These are phyloP conservation scores for Danio tinwini DNA, from an alignment of 2,797 vertebrate genomes.

Conservation along the genomic window DNA sequence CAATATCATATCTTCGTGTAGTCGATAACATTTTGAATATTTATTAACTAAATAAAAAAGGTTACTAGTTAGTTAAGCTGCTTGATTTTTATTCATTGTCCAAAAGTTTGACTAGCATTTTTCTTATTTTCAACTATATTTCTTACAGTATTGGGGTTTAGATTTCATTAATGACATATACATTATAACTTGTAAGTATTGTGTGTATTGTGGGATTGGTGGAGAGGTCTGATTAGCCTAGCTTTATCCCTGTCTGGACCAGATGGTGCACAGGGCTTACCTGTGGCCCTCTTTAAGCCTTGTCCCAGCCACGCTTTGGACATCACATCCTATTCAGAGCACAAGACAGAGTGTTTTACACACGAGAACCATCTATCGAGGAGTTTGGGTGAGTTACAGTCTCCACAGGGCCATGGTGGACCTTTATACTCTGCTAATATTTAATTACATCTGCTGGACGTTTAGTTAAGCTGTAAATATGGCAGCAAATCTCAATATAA, in stretches of 20 bases:
- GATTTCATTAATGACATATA: not conserved
- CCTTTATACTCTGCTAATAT: not conserved
- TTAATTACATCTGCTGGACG: not conserved
- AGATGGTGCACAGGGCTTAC: slow-evolving; percentile 80
- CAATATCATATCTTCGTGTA: too few species aligned
- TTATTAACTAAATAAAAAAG: too few species aligned
- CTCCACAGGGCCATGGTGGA: not conserved
- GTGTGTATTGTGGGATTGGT: slow-evolving; percentile 36
- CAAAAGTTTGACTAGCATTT: not conserved
- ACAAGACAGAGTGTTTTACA: not conserved
- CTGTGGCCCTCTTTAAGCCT: slow-evolving; percentile 55
- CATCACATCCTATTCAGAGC: slow-evolving; percentile 47
- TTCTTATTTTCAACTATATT: not conserved
- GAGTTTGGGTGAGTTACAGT: slow-evolving; percentile 34
- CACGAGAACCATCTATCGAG: not conserved
- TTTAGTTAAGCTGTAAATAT: not conserved
- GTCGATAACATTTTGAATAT: too few species aligned
- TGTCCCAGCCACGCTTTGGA: slow-evolving; percentile 51
- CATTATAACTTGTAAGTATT: slow-evolving; percentile 24
- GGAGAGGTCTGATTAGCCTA: slow-evolving; percentile 73
- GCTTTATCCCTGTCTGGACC: slow-evolving; percentile 74
- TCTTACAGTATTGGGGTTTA: not conserved
- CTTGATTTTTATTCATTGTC: too few species aligned
- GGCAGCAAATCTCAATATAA: not conserved
- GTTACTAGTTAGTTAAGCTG: too few species aligned